Percentiles rank a stretch among this genome's conserved stretches.
Conservation (phyloP, 2,888 invertebrate genomes). For the Polyommatus icarus region DNA sequence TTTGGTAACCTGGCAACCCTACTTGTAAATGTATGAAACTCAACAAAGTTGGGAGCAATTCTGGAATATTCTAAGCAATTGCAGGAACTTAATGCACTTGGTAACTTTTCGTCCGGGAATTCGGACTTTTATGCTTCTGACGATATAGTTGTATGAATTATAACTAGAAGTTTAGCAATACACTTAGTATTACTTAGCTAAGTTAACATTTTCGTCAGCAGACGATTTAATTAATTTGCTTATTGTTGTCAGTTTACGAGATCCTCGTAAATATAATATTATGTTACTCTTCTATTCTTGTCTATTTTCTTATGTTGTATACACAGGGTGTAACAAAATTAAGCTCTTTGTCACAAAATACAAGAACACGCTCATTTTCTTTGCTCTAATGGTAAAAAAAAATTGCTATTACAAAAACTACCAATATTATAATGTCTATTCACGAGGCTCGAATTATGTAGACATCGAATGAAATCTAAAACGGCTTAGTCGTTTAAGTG, state of each 20-base stretch:
- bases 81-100: conserved; percentile 2
- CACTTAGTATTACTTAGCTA: not conserved
- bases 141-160: not conserved
- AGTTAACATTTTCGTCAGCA: not conserved
- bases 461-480: too few species aligned
- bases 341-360: too few species aligned
- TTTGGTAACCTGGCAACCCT: not conserved
- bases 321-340: too few species aligned
- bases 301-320: not conserved
- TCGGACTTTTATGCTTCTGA: not conserved
- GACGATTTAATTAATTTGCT: not conserved
- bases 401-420: too few species aligned
- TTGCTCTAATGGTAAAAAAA: too few species aligned
- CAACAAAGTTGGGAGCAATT: not conserved
- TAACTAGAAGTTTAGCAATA: not conserved
- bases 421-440: too few species aligned
- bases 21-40: not conserved
- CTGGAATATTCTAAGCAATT: conserved; percentile 12
- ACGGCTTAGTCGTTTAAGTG: too few species aligned
- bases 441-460: too few species aligned
- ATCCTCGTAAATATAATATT: not conserved
- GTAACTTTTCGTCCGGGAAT: conserved; percentile 22
- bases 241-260: not conserved
- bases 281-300: not conserved
- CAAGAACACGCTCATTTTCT: too few species aligned